Percentiles rank a stretch among this genome's conserved stretches.
Conservation (phyloP, 2,888 invertebrate genomes). For the Leptura quadrifasciata region DNA sequence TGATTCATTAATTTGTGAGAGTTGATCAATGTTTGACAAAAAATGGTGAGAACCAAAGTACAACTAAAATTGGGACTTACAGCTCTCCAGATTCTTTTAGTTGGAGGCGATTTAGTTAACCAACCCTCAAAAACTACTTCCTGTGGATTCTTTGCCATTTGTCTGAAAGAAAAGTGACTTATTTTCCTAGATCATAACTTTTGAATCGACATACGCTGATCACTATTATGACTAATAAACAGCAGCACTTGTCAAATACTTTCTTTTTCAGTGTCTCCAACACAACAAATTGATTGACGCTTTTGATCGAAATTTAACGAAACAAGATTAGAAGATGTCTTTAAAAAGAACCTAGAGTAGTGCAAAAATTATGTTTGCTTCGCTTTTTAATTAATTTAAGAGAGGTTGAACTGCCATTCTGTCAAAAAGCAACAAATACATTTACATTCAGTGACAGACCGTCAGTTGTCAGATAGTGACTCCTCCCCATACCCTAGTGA, state of each 20-base stretch:
- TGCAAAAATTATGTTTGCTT: neutral
- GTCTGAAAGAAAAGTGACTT: slow-evolving; percentile 28
- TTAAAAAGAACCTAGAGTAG: neutral
- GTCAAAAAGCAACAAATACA: neutral
- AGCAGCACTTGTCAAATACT: slow-evolving; percentile 45
- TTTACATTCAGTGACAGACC: neutral
- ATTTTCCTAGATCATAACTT: slow-evolving; percentile 35
- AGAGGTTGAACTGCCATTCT: slow-evolving; percentile 11
- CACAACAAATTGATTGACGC: neutral
- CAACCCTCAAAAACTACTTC: slow-evolving; percentile 93
- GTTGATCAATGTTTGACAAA: slow-evolving; percentile 45
- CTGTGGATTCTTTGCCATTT: slow-evolving; percentile 75
- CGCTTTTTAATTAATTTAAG: slow-evolving; percentile 1
- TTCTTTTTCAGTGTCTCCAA: slow-evolving; percentile 36
- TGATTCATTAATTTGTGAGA: slow-evolving; percentile 62
- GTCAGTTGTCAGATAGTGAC: neutral
- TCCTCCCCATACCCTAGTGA: neutral
- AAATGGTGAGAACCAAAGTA: slow-evolving; percentile 49
- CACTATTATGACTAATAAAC: slow-evolving; percentile 37
- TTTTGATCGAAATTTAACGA: neutral
- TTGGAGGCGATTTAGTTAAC: slow-evolving; percentile 96
- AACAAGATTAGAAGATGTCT: neutral
- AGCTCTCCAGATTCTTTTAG: slow-evolving; percentile 93
- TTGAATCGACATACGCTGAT: slow-evolving; percentile 46
- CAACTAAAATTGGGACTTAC: slow-evolving; percentile 78